These are phyloP conservation scores for Rhimphoctona megacephalus DNA, from an alignment of 2,888 invertebrate genomes.

Conservation along the genomic window DNA sequence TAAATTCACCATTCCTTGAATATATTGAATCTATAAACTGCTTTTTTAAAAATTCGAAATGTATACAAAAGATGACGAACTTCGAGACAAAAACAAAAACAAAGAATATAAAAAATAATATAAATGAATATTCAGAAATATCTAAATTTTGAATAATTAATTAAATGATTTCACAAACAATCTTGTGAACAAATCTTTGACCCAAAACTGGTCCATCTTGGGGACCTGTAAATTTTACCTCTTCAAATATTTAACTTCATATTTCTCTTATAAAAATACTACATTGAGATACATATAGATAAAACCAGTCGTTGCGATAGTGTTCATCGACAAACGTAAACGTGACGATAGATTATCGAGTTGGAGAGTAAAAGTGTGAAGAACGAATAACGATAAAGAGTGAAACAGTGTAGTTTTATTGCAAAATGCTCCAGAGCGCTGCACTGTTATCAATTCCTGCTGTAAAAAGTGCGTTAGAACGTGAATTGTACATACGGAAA, in stretches of 20 bases:
- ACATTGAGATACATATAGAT: background rate
- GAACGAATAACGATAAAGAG: constrained; percentile 4
- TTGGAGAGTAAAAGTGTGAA: constrained; percentile 23
- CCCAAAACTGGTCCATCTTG: background rate
- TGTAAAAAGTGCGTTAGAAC: constrained; percentile 24
- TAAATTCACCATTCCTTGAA: no score
- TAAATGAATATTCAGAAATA: no score
- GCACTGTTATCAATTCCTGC: constrained; percentile 48
- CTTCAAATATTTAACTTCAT: background rate
- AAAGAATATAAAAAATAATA: background rate
- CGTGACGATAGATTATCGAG: constrained; percentile 37
- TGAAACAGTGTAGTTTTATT: background rate
- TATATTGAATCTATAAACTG: no score
- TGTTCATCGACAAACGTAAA: constrained; percentile 4
- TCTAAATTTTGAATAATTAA: no score
- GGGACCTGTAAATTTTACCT: background rate
- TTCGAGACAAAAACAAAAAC: background rate
- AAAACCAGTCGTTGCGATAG: constrained; percentile 33
- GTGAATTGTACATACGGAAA: constrained; percentile 39
- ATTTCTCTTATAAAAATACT: background rate
- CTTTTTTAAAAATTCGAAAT: no score
- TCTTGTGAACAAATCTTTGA: background rate
- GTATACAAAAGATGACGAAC: no score
- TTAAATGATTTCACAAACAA: no score
- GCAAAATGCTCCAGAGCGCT: constrained; percentile 37